Conservation (phyloP, 2,797 vertebrate species). For the Cercopithecus neglectus region DNA sequence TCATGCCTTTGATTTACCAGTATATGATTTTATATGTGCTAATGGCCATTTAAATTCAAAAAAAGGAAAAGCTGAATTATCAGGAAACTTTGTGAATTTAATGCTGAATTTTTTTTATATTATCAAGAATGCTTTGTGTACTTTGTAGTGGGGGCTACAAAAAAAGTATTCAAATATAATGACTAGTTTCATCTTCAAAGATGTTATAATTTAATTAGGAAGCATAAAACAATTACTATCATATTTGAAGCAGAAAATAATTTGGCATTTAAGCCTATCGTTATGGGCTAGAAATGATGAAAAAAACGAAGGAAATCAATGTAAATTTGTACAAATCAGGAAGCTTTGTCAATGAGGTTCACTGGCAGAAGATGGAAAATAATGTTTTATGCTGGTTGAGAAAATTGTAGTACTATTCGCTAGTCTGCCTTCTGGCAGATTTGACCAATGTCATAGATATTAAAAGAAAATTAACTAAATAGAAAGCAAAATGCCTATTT, state of each 20-base stretch:
- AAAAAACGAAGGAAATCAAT: slow-evolving; percentile 52
- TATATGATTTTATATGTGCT: neutral
- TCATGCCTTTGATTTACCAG: neutral
- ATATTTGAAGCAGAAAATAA: slow-evolving; percentile 55
- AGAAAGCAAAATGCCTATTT: neutral
- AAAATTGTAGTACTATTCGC: neutral
- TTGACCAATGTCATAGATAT: neutral
- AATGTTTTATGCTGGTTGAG: slow-evolving; percentile 3
- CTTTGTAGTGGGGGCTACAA: neutral
- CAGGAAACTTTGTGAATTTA: neutral
- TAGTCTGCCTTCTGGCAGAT: neutral
- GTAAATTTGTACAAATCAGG: slow-evolving; percentile 44
- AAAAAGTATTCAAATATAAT: neutral
- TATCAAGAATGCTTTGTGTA: neutral
- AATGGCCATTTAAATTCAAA: neutral
- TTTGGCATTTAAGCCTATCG: neutral
- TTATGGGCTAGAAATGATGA: slow-evolving; percentile 32
- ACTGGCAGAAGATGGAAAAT: slow-evolving; percentile 21
- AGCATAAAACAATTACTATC: slow-evolving; percentile 14
- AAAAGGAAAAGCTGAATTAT: neutral
- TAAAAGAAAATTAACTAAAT: slow-evolving; percentile 43
- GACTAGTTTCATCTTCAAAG: slow-evolving; percentile 36
- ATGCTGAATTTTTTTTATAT: neutral
- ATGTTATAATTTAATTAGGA: slow-evolving; percentile 47
- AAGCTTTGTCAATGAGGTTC: slow-evolving; percentile 6